These are phyloP conservation scores for Salvelinus sp. DNA, from an alignment of 2,113 vertebrate genomes.

Conservation along the genomic window DNA sequence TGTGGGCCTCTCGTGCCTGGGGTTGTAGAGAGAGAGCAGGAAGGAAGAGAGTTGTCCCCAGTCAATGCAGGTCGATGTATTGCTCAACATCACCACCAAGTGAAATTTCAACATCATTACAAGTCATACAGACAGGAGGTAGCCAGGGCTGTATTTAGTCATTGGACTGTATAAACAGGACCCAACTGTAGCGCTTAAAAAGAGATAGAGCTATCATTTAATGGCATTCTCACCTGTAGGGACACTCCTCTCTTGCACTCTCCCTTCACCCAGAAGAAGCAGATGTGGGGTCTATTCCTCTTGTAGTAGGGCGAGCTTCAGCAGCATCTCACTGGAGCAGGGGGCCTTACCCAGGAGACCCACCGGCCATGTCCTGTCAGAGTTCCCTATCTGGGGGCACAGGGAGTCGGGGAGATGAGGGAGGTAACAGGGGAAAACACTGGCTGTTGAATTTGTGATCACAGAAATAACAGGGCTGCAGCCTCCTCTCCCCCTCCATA, in stretches of 20 bases:
- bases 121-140: background rate
- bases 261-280: slow-evolving; percentile 99
- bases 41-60: background rate
- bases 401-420: background rate
- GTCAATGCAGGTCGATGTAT: slow-evolving; percentile 4
- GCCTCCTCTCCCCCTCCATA: slow-evolving; percentile 40
- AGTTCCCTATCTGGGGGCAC: slow-evolving; percentile 84
- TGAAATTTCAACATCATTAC: background rate
- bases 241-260: slow-evolving; percentile 97
- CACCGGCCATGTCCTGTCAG: slow-evolving; percentile 89
- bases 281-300: slow-evolving; percentile 96
- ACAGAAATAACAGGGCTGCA: no score
- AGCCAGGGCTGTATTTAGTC: background rate
- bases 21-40: background rate
- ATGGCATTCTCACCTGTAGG: slow-evolving; percentile 82
- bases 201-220: no score
- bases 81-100: slow-evolving; percentile 15
- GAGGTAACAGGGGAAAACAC: no score
- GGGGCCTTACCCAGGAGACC: slow-evolving; percentile 91
- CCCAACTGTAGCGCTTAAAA: no score
- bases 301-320: slow-evolving; percentile 98
- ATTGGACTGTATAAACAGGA: no score
- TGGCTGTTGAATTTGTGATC: no score
- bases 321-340: slow-evolving; percentile 94
- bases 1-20: slow-evolving; percentile 95